These are phyloP conservation scores for Picathartes gymnocephalus DNA, from an alignment of 2,113 vertebrate species.

Conservation along the genomic window DNA sequence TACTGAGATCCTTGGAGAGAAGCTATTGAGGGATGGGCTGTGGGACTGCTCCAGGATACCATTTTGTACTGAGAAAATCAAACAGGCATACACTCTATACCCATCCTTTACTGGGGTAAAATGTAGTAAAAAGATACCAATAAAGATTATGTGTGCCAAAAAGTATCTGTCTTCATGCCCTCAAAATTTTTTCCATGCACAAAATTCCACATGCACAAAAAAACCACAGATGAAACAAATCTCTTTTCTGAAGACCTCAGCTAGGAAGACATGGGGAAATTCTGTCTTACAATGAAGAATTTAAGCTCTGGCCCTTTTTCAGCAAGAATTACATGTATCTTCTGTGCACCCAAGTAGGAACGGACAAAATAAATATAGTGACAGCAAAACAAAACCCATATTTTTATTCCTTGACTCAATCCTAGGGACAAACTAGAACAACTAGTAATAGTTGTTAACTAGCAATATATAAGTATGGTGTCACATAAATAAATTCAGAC, in stretches of 20 bases:
- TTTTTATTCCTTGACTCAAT: neutral
- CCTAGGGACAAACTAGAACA: neutral
- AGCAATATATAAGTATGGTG: neutral
- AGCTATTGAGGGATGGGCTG: rapidly evolving
- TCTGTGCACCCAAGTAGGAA: neutral
- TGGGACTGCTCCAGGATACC: neutral
- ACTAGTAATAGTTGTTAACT: neutral
- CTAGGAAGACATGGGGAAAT: neutral
- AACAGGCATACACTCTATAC: neutral
- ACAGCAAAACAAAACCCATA: neutral
- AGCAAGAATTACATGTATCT: neutral
- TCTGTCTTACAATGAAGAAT: neutral
- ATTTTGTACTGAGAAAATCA: neutral
- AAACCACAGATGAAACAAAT: neutral
- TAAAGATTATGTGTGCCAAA: neutral
- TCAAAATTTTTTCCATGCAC: neutral
- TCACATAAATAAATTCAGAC: neutral
- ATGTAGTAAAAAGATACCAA: rapidly evolving
- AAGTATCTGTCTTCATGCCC: neutral
- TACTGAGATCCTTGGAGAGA: neutral
- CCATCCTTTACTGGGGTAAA: neutral
- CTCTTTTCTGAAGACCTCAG: neutral
- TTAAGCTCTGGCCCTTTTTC: neutral
- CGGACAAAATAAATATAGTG: neutral
- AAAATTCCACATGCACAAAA: neutral